Conservation (phyloP, 2,797 vertebrate species). For the Prionace glauca region DNA sequence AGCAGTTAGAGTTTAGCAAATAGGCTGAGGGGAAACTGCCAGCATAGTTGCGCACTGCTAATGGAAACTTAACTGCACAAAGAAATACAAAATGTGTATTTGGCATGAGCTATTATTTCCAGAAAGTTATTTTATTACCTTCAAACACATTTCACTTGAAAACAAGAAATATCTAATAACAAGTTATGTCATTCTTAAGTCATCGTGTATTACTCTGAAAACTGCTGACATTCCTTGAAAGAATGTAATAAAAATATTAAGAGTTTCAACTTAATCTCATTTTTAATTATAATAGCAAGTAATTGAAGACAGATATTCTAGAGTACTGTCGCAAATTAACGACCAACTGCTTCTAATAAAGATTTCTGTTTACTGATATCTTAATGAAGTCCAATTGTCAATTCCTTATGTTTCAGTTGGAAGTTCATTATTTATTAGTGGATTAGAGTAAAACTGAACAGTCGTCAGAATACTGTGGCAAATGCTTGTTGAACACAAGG, state of each 20-base stretch:
- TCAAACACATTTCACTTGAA: constrained; percentile 47
- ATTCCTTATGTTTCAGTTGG: background rate
- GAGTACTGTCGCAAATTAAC: background rate
- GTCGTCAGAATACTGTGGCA: background rate
- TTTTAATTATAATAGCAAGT: background rate
- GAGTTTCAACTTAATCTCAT: background rate
- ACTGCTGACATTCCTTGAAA: background rate
- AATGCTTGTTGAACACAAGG: background rate
- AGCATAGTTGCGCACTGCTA: constrained; percentile 53
- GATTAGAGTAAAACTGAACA: background rate
- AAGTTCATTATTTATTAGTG: background rate
- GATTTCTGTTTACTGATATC: background rate
- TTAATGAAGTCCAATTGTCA: background rate
- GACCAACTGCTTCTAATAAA: background rate
- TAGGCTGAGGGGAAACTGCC: constrained; percentile 54
- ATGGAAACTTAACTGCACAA: constrained; percentile 37
- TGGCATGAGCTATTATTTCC: constrained; percentile 59
- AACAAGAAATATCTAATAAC: constrained; percentile 43
- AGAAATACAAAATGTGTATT: constrained; percentile 60
- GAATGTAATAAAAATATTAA: background rate
- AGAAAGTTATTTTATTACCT: constrained; percentile 58
- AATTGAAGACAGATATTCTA: background rate
- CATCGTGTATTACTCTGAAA: constrained; percentile 25
- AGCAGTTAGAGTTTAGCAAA: constrained; percentile 57
- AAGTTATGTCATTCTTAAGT: too few species aligned